Evolutionary conservation across 2,888 invertebrate genomes (phyloP).

Genomic region (Mythimna albipuncta): DNA sequence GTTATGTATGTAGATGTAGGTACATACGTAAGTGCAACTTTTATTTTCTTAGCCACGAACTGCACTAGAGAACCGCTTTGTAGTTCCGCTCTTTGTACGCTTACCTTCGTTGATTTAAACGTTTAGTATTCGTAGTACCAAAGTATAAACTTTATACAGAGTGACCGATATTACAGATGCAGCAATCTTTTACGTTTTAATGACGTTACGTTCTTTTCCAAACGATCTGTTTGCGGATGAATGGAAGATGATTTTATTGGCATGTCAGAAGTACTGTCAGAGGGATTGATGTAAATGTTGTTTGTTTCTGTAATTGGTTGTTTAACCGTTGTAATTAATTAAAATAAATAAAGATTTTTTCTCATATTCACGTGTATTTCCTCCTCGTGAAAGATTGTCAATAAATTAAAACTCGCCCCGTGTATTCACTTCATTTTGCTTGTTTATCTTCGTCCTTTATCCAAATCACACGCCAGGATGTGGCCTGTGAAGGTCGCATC

Average conservation of each 20-base stretch:
- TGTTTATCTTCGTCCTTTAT: neutral
- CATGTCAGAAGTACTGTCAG: too few species aligned
- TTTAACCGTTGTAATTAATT: too few species aligned
- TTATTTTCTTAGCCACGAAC: conserved; percentile 48
- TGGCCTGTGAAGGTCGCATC: conserved; percentile 31
- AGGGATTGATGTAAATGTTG: too few species aligned
- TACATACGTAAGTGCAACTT: conserved; percentile 39
- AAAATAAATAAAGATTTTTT: neutral
- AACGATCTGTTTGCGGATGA: too few species aligned
- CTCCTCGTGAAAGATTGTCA: neutral
- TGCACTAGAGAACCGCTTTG: conserved; percentile 38
- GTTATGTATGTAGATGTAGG: conserved; percentile 56
- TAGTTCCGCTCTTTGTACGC: conserved; percentile 55
- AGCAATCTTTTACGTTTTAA: neutral
- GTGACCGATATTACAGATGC: neutral
- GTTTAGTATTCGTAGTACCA: conserved; percentile 24
- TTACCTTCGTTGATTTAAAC: conserved; percentile 59
- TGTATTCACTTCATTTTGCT: neutral
- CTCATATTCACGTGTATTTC: neutral
- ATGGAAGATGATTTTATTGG: too few species aligned
- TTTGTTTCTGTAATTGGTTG: too few species aligned
- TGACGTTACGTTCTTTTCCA: neutral
- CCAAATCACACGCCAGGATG: conserved; percentile 1
- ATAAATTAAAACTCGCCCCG: neutral
- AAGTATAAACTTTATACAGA: conserved; percentile 12